Percentiles rank a stretch among this genome's conserved stretches.
These are phyloP conservation scores for Oxyscelio sp. DNA, from an alignment of 2,888 invertebrate genomes.

Conservation along the genomic window DNA sequence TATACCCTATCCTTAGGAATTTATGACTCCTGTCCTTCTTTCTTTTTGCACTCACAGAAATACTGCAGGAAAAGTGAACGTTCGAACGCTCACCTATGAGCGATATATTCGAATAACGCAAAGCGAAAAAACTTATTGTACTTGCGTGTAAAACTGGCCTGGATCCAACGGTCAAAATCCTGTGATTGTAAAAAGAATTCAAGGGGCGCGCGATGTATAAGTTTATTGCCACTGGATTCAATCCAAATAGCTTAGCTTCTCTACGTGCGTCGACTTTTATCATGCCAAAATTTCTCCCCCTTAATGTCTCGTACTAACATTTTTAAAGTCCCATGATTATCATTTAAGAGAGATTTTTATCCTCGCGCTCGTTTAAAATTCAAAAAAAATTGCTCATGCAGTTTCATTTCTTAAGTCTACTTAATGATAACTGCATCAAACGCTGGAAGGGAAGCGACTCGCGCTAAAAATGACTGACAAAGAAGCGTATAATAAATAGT, in stretches of 20 bases:
- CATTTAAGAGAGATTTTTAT: constrained; percentile 21
- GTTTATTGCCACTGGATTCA: constrained; percentile 82
- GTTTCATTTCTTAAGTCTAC: too few species aligned
- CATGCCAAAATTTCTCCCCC: constrained; percentile 55
- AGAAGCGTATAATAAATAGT: too few species aligned
- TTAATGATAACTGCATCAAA: too few species aligned
- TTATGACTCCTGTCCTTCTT: too few species aligned
- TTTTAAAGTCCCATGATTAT: constrained; percentile 55
- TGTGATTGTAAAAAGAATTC: constrained; percentile 77
- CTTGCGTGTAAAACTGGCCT: constrained; percentile 80
- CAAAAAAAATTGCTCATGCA: too few species aligned
- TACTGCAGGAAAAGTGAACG: constrained; percentile 22
- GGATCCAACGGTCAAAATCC: constrained; percentile 81
- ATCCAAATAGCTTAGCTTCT: constrained; percentile 83
- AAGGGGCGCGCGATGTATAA: constrained; percentile 71
- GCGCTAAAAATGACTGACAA: too few species aligned
- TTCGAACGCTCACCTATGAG: constrained; percentile 32
- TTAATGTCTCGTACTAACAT: constrained; percentile 32
- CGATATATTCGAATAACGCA: constrained; percentile 44
- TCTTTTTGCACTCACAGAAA: constrained; percentile 13
- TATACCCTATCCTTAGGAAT: too few species aligned
- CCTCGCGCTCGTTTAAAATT: too few species aligned
- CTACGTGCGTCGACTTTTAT: constrained; percentile 72
- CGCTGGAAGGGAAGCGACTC: too few species aligned
- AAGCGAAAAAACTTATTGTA: constrained; percentile 64